These are phyloP conservation scores for Ectemnius continuus DNA, from an alignment of 2,888 invertebrate species.

Conservation along the genomic window DNA sequence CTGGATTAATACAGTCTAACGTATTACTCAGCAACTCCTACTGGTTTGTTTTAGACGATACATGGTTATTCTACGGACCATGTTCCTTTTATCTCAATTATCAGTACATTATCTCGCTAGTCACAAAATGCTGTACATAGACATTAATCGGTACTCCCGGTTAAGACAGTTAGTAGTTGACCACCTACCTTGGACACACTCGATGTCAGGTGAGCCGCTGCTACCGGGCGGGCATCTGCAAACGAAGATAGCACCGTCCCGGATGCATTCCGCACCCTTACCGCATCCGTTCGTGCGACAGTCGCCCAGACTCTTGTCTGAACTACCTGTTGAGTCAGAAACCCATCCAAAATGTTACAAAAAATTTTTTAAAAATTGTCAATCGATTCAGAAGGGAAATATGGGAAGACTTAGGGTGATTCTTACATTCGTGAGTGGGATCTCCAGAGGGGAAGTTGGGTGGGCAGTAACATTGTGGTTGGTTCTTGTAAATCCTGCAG, in stretches of 20 bases:
- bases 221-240: conserved; percentile 89
- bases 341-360: not conserved
- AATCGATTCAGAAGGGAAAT: too few relatives aligned
- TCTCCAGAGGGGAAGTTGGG: conserved; percentile 90
- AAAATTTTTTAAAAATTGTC: not conserved
- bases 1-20: conserved; percentile 68
- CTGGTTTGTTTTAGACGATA: conserved; percentile 62
- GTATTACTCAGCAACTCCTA: conserved; percentile 69
- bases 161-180: conserved; percentile 65
- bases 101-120: conserved; percentile 71
- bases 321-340: conserved; percentile 61
- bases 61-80: conserved; percentile 75
- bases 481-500: conserved; percentile 84
- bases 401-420: too few relatives aligned
- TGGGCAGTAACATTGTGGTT: conserved; percentile 91
- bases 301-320: conserved; percentile 80
- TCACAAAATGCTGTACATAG: conserved; percentile 76
- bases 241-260: conserved; percentile 90
- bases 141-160: conserved; percentile 17
- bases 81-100: conserved; percentile 60
- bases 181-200: conserved; percentile 83
- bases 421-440: conserved; percentile 91
- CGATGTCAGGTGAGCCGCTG: conserved; percentile 85
- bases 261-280: conserved; percentile 91
- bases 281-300: conserved; percentile 92